Evolutionary conservation across 2,888 invertebrate species (phyloP), one percentile per base, ranked within the genome.

Genomic region (Rhabditophanes sp.): DNA sequence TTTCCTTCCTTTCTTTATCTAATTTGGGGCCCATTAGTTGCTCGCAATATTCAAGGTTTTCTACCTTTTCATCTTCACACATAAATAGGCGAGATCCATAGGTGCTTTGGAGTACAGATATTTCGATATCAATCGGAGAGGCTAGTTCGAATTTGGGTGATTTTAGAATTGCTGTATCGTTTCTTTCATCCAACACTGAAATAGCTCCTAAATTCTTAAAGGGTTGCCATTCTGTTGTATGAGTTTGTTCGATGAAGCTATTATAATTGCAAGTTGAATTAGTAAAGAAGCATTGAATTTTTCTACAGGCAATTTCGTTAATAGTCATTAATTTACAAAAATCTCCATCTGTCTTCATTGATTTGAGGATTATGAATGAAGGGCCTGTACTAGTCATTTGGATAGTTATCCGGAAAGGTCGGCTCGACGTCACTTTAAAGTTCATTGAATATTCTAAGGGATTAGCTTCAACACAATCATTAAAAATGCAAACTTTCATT

Each of bases 301-400:
- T 45, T 27, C 50, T 46, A 28, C 60, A 60, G 2, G 54, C 43
- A n/a, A 58, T 47, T 33, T 55, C 49, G 25, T 53, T 51, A 1
- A 51, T 44, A 0, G 56, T 46, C 30, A 50, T 41, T 18, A 60
- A 33, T 1, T 48, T 46, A 33, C 60, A 60, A 12, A 56, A 48
- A 2, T 53, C 40, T 4, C 52, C 57, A 7, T 44, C 44, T 8
- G 48, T 44, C 6, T 37, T 20, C 7, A 58, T 48, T 24, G 33
- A 35, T 25, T 44, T 50, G 21, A 58, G 46, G 8, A 56, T 32
- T 2, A 56, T 50, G 22, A 58, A 37, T 6, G 45, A 42, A 23
- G 43, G 31, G 7, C 37, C 27, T 4, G 39, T 33, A n/a, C 46
- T 47, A 4, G 46, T 41, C 6, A 45, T 37, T 31, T 50, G 46